These are phyloP conservation scores for Quadroppia sp. DNA, from an alignment of 2,888 invertebrate species.

Conservation along the genomic window DNA sequence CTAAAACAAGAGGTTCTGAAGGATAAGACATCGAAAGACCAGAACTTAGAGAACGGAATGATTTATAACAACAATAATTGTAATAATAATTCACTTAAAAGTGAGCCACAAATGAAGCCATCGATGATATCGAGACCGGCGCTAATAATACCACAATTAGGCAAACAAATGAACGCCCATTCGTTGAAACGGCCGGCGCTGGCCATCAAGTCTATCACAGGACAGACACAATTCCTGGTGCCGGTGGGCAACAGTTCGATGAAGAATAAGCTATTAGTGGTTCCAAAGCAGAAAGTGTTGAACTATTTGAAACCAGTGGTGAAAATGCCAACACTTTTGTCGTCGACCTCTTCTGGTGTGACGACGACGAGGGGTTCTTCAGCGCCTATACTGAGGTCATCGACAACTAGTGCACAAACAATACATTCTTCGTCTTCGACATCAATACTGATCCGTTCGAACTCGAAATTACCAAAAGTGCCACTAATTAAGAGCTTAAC, in stretches of 20 bases:
- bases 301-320: conserved; percentile 32
- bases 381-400: neutral
- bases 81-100: neutral
- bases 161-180: conserved; percentile 4
- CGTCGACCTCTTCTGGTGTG: neutral
- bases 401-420: neutral
- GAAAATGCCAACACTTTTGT: neutral
- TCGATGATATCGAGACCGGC: conserved; percentile 21
- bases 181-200: conserved; percentile 21
- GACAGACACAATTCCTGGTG: conserved; percentile 26
- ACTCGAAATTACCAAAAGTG: conserved; percentile 19
- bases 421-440: conserved; percentile 27
- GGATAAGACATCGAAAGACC: neutral
- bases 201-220: conserved; percentile 33
- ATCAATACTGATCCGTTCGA: conserved; percentile 16
- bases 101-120: conserved; percentile 11
- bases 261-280: conserved; percentile 17
- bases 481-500: conserved; percentile 1
- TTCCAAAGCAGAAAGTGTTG: conserved; percentile 14
- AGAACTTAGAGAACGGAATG: neutral
- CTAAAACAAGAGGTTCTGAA: neutral
- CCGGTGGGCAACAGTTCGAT: conserved; percentile 11
- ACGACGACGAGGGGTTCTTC: neutral
- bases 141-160: conserved; percentile 12
- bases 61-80: neutral